A percentile compares a stretch with the other conserved stretches of the same genome.
Evolutionary conservation across 1,140 invertebrate species (phyloP).

Genomic region (Dufourea novaeangliae): DNA sequence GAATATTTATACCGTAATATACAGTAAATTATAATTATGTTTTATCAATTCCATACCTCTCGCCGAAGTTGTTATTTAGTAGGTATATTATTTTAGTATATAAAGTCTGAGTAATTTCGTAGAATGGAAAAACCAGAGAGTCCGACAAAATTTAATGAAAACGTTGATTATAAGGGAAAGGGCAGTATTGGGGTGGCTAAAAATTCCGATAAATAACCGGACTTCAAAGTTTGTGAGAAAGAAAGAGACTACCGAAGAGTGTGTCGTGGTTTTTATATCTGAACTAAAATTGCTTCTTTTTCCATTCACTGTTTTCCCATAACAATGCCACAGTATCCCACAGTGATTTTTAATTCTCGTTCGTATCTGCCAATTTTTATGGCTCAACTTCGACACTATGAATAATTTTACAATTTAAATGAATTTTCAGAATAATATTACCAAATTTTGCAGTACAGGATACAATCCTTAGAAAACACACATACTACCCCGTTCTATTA

Average conservation of each 20-base stretch:
- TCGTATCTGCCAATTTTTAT: neutral
- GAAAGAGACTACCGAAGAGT: neutral
- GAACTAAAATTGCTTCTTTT: neutral
- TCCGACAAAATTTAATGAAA: too few species aligned
- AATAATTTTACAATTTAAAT: neutral
- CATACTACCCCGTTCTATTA: neutral
- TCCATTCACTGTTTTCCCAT: neutral
- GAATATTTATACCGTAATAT: constrained; percentile 46
- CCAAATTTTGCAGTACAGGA: neutral
- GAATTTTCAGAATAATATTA: neutral
- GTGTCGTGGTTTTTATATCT: neutral
- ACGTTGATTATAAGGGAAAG: neutral
- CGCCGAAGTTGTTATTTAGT: too few species aligned
- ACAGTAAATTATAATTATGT: too few species aligned
- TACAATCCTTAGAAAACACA: neutral
- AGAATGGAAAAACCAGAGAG: too few species aligned
- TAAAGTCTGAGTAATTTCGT: too few species aligned
- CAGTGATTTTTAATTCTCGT: neutral
- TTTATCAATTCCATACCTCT: too few species aligned
- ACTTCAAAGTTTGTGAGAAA: neutral
- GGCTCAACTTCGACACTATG: neutral
- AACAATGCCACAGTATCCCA: neutral
- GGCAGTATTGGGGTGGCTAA: neutral
- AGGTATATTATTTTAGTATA: too few species aligned
- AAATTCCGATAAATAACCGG: neutral